Evolutionary conservation across 2,113 vertebrate genomes (phyloP), one percentile per base, ranked within the genome.

Genomic region (Nesospiza acunhae): DNA sequence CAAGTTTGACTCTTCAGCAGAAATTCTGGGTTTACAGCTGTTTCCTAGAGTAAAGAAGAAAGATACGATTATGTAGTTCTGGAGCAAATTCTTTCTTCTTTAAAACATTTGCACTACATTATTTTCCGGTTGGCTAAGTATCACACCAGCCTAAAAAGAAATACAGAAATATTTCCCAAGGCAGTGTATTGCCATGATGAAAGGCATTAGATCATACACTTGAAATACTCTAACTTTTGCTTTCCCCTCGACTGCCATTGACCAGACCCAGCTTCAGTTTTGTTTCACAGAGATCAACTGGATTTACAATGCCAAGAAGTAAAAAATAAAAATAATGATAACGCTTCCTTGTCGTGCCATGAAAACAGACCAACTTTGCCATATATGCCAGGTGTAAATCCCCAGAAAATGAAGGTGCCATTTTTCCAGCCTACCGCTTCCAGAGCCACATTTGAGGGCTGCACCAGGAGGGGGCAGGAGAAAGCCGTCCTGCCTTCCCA

Each of bases 401-500:
- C 63, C 70, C 64, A 79, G n/a, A n/a, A 85, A 90, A 22, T 1
- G 23, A 88, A 94, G 90, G 85, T 96, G 79, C 85, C 93, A 88
- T 96, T 56, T 93, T 95, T 83, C 15, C 74, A 90, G 63, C 14
- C 27, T 50, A 47, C 62, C 4, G 63, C 49, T 90, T 55, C n/a
- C 77, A 62, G 73, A 82, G 77, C 37, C 93, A 94, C 90, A 52
- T 87, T 85, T 35, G 86, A 92, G 63, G 59, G 53, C 89, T 97
- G 72, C 62, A 95, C 97, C 97, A 97, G 96, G 95, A 94, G 96
- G 89, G 97, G 96, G 96, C 97, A 97, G 96, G 92, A 97, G 95
- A 94, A 96, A 96, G 63, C 95, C 88, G 2, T 93, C 77, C 85
- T 92, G 76, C 81, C 76, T 96, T 88, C 67, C 88, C 72, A 74